Evolutionary conservation across 2,113 vertebrate species (phyloP), one percentile per base, ranked within the genome.

Genomic region (Serilophus lunatus): DNA sequence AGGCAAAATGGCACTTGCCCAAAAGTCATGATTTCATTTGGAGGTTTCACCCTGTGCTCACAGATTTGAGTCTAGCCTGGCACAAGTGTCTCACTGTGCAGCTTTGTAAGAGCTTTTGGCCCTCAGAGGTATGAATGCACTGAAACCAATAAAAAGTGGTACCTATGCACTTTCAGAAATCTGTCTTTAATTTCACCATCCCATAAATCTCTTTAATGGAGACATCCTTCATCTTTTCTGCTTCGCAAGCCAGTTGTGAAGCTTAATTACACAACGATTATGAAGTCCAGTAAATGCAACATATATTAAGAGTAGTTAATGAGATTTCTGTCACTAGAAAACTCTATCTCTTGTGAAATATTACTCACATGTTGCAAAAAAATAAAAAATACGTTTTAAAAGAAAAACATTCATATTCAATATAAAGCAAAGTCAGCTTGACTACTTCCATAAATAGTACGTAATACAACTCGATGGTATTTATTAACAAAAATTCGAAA

Each of bases 191-290:
- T 94, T 93, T 92, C 33, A 36, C 13, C 26, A 42, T 74, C 26
- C 29, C 88, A 93, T 95, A 93, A 94, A 84, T 95, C 60, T 86
- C 80, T 81, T 83, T 92, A 79, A 94, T 71, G 47, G 83, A 91
- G 86, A 90, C 65, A 92, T 95, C 88, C 93, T 97, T 95, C 88
- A 88, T 92, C 42, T 93, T 94, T 92, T 81, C 72, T 96, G 64
- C 88, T 95, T 94, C 95, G 91, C 69, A 95, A 91, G 72, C 64
- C 69, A 86, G 72, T 95, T 93, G 72, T 75, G 77, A 91, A 81
- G 60, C 69, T 94, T 94, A 95, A 91, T 95, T 93, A 82, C 72
- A 84, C 1, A 25, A 94, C 75, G 64, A 96, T 91, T 95, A 75
- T 86, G 69, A 94, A 95, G 88, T 92, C 80, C 80, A 88, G 92